Conservation (phyloP, 2,888 invertebrate genomes). For the Rhamphomyia laevipes region DNA sequence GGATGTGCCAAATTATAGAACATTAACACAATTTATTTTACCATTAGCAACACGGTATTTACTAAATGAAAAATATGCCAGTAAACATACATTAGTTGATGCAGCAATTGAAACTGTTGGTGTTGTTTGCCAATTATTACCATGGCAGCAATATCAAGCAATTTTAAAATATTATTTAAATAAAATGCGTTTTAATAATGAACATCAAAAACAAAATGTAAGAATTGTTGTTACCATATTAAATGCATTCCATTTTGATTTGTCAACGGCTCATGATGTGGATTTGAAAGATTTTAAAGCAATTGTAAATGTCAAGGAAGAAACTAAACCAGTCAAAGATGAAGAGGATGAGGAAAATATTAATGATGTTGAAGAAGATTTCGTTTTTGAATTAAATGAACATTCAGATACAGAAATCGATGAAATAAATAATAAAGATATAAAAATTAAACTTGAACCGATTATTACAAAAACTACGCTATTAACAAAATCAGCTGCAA, state of each 20-base stretch:
- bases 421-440: slow-evolving; percentile 26
- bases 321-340: slow-evolving; percentile 16
- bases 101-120: slow-evolving; percentile 73
- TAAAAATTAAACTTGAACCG: slow-evolving; percentile 9
- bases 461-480: slow-evolving; percentile 37
- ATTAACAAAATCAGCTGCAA: slow-evolving; percentile 60
- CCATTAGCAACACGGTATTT: slow-evolving; percentile 75
- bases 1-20: slow-evolving; percentile 51
- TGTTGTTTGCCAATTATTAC: slow-evolving; percentile 60
- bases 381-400: slow-evolving; percentile 32
- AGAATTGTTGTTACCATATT: slow-evolving; percentile 65
- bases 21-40: slow-evolving; percentile 71
- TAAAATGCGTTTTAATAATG: slow-evolving; percentile 56
- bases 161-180: slow-evolving; percentile 69
- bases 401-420: slow-evolving; percentile 14
- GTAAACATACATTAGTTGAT: slow-evolving; percentile 71
- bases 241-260: slow-evolving; percentile 86
- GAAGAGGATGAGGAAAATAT: slow-evolving; percentile 22
- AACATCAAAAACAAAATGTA: slow-evolving; percentile 74
- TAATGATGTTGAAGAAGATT: slow-evolving; percentile 25
- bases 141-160: slow-evolving; percentile 83
- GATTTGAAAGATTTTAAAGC: slow-evolving; percentile 16
- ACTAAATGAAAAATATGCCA: slow-evolving; percentile 59
- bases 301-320: slow-evolving; percentile 21
- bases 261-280: slow-evolving; percentile 46